phyloP scores from a whole-genome alignment of 37 sponge, comb jelly and placozoan genomes.

The Petrosia ficiformis region DNA sequence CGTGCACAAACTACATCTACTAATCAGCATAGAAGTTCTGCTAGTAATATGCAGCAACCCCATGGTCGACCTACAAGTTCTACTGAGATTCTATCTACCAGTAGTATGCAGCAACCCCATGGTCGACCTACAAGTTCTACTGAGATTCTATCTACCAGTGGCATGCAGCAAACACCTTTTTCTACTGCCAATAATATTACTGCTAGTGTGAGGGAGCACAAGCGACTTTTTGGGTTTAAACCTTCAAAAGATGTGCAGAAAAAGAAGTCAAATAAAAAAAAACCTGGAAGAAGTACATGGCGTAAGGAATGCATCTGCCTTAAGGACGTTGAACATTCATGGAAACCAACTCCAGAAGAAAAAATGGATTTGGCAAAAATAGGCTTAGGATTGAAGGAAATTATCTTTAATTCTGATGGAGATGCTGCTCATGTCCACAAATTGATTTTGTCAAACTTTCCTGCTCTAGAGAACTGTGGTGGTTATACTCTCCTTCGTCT shows the following conservation, averaged over 20 bases:
- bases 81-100: background rate
- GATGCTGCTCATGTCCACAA: slow-evolving; percentile 10
- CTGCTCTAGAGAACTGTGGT: slow-evolving; percentile 10
- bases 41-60: background rate
- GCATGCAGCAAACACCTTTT: too few species aligned
- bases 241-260: slow-evolving; percentile 3
- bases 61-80: background rate
- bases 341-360: slow-evolving; percentile 13
- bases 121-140: too few species aligned
- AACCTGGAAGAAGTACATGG: background rate
- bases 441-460: background rate
- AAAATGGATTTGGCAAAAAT: slow-evolving; percentile 19
- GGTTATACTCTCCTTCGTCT: slow-evolving; percentile 25
- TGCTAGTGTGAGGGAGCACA: slow-evolving; percentile 3
- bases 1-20: background rate
- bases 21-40: background rate
- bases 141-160: too few species aligned
- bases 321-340: background rate
- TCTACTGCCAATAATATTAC: background rate
- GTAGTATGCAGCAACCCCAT: too few species aligned
- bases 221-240: background rate
- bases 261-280: background rate
- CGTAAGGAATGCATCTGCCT: slow-evolving; percentile 7
- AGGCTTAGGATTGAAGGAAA: slow-evolving; percentile 19
- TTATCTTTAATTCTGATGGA: slow-evolving; percentile 10